These are phyloP conservation scores for Meteorus cinctellus DNA, from an alignment of 2,888 invertebrate species.

Conservation along the genomic window DNA sequence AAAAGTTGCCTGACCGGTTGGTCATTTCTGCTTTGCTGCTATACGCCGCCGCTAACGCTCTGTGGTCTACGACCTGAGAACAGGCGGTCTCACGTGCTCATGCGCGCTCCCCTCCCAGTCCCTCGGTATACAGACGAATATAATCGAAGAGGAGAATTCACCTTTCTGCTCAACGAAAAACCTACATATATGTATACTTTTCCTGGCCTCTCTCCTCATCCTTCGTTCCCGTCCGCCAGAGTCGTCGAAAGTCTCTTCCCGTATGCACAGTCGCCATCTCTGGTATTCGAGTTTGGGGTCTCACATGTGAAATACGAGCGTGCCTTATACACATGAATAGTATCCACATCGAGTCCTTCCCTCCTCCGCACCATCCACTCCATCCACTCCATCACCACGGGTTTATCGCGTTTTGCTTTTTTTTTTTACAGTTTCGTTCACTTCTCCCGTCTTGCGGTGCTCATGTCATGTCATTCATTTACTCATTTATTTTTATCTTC, in stretches of 20 bases:
- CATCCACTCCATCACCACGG: slow-evolving; percentile 38
- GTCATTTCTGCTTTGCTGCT: slow-evolving; percentile 61
- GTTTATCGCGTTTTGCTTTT: slow-evolving; percentile 12
- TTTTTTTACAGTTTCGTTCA: not conserved
- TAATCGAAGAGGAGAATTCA: slow-evolving; percentile 50
- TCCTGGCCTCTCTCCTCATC: slow-evolving; percentile 28
- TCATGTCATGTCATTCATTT: slow-evolving; percentile 22
- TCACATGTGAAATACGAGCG: slow-evolving; percentile 68
- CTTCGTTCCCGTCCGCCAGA: slow-evolving; percentile 26
- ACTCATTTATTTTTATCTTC: slow-evolving; percentile 1
- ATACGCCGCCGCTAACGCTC: slow-evolving; percentile 60
- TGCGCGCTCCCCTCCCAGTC: not conserved
- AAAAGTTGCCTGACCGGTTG: slow-evolving; percentile 73
- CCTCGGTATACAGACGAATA: slow-evolving; percentile 62
- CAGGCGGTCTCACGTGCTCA: slow-evolving; percentile 57
- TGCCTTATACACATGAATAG: slow-evolving; percentile 59
- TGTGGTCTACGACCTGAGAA: slow-evolving; percentile 72
- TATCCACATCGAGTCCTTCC: slow-evolving; percentile 53
- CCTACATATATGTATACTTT: slow-evolving; percentile 32
- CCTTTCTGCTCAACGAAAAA: not conserved
- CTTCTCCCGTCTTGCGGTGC: not conserved
- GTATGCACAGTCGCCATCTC: slow-evolving; percentile 44
- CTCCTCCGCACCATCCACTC: slow-evolving; percentile 21
- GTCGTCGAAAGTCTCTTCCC: slow-evolving; percentile 34
- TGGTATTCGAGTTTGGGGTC: slow-evolving; percentile 66